phyloP scores from a whole-genome alignment of 1,140 invertebrate genomes.

The Telenomus remus region DNA sequence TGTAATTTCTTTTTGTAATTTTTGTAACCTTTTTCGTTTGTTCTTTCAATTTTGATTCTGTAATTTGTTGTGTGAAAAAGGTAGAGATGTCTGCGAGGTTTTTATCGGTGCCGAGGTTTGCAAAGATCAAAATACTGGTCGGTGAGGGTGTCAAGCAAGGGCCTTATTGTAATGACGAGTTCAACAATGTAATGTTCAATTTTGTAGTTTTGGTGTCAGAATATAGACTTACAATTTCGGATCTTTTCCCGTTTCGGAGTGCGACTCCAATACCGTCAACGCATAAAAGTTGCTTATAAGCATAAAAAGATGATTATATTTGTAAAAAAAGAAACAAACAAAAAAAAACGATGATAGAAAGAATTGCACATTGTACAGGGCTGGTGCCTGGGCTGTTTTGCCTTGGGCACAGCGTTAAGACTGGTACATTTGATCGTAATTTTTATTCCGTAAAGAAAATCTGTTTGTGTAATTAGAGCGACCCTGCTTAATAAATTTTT shows the following conservation, averaged over 20 bases:
- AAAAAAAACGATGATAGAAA: slow-evolving; percentile 11
- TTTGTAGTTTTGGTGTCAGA: not conserved
- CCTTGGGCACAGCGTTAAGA: slow-evolving; percentile 41
- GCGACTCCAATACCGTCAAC: slow-evolving; percentile 37
- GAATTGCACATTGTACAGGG: slow-evolving; percentile 45
- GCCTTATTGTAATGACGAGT: slow-evolving; percentile 16
- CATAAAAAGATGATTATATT: slow-evolving; percentile 50
- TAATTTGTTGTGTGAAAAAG: no score
- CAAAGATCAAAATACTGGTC: slow-evolving; percentile 28
- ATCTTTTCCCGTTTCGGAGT: slow-evolving; percentile 47
- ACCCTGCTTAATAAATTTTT: not conserved
- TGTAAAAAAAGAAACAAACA: slow-evolving; percentile 38
- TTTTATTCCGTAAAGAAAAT: slow-evolving; percentile 6
- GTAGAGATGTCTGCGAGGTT: not conserved
- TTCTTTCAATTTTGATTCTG: no score
- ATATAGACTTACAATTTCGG: slow-evolving; percentile 6
- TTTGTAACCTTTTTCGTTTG: no score
- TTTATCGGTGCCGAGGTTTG: not conserved
- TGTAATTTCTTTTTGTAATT: no score
- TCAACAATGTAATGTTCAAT: no score
- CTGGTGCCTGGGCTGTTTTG: slow-evolving; percentile 33
- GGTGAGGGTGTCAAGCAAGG: slow-evolving; percentile 12
- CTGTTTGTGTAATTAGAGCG: slow-evolving; percentile 22
- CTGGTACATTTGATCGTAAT: slow-evolving; percentile 45
- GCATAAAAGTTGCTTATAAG: slow-evolving; percentile 54